phyloP scores from a whole-genome alignment of 2,888 invertebrate species.

The Orthonychiurus folsomi region DNA sequence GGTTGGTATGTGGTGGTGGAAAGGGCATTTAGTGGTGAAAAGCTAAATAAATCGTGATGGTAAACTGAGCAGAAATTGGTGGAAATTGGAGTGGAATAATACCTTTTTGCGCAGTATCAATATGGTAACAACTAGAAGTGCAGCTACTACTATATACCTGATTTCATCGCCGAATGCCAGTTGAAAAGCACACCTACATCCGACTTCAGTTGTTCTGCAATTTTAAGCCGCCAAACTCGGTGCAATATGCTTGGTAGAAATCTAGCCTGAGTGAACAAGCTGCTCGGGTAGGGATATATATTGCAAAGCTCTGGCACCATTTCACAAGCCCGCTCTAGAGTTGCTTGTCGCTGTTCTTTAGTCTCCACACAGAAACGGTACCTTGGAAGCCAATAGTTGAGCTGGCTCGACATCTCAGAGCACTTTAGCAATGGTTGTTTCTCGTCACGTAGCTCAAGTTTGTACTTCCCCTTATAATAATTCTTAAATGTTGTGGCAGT shows the following conservation, averaged over 20 bases:
- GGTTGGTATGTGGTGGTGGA: too few relatives aligned
- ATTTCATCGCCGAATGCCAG: not conserved
- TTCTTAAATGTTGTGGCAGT: too few relatives aligned
- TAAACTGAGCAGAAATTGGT: too few relatives aligned
- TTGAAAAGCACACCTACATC: slow-evolving; percentile 44
- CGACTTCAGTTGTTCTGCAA: slow-evolving; percentile 62
- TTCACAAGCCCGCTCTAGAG: not conserved
- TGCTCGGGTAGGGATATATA: slow-evolving; percentile 50
- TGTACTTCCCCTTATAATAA: not conserved
- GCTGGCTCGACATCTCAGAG: not conserved
- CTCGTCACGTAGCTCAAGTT: not conserved
- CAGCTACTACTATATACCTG: too few relatives aligned
- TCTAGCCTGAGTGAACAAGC: slow-evolving; percentile 74
- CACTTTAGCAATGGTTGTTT: not conserved
- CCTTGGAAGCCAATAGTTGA: not conserved
- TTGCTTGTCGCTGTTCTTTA: not conserved
- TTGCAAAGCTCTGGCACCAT: slow-evolving; percentile 81
- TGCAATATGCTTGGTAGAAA: slow-evolving; percentile 77
- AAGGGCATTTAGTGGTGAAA: too few relatives aligned
- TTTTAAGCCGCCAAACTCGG: slow-evolving; percentile 59
- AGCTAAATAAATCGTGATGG: too few relatives aligned
- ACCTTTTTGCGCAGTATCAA: too few relatives aligned
- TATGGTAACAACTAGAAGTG: too few relatives aligned
- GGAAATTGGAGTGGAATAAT: too few relatives aligned
- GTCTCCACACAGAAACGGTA: not conserved